A percentile compares a stretch with the other conserved stretches of the same genome.
These are phyloP conservation scores for Abramis brama DNA, from an alignment of 2,113 vertebrate genomes.

Conservation along the genomic window DNA sequence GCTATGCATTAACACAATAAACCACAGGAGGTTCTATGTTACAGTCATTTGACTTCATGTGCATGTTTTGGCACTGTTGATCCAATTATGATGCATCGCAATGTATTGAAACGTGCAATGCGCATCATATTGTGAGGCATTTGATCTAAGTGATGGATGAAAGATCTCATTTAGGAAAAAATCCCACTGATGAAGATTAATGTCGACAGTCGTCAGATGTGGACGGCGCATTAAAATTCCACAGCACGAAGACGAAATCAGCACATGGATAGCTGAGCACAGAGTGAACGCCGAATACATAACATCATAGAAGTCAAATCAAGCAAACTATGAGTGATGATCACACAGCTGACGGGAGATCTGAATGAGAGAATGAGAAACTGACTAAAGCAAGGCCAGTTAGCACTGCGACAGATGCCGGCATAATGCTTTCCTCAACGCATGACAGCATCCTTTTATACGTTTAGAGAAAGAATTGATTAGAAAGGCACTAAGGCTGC, in stretches of 20 bases:
- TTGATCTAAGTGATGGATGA: not conserved
- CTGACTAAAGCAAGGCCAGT: not conserved
- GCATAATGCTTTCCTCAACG: not conserved
- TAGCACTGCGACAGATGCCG: not conserved
- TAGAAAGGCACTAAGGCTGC: not conserved
- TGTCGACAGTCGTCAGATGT: not conserved
- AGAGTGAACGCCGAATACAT: not conserved
- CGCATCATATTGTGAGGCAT: not conserved
- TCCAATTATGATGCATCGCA: not conserved
- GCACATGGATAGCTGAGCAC: conserved; percentile 5
- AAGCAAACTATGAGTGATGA: conserved; percentile 18
- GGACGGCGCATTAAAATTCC: conserved; percentile 11
- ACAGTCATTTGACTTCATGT: not conserved
- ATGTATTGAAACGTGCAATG: not conserved
- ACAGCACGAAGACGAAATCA: not conserved
- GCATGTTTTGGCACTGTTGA: not conserved
- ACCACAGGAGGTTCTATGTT: not conserved
- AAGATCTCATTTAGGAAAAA: conserved; percentile 12
- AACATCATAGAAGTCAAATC: conserved; percentile 25
- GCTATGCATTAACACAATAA: not conserved
- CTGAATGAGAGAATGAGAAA: conserved; percentile 1
- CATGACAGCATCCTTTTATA: conserved; percentile 2
- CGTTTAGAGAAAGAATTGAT: not conserved
- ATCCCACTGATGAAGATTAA: conserved; percentile 11
- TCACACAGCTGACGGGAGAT: conserved; percentile 11